Conservation (phyloP, 2,888 invertebrate species). For the Hyalella azteca region DNA sequence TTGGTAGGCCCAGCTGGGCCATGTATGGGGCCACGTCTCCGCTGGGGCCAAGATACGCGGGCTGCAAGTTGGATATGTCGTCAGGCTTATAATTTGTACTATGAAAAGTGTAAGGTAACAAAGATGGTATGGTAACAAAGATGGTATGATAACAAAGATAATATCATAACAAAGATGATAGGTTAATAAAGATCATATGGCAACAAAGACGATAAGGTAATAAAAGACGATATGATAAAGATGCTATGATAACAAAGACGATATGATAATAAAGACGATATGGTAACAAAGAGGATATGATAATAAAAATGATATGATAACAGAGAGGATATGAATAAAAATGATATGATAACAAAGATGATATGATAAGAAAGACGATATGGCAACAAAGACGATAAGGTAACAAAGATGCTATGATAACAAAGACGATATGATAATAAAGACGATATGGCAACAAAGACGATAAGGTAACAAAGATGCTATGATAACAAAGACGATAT, state of each 20-base stretch:
- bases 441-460: not conserved
- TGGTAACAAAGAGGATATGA: not conserved
- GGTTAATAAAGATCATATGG: not conserved
- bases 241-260: not conserved
- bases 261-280: not conserved
- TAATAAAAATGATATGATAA: too few relatives aligned
- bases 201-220: not conserved
- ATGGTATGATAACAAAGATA: not conserved
- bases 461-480: not conserved
- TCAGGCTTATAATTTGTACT: not conserved
- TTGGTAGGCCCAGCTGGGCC: conserved; percentile 72
- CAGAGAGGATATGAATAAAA: too few relatives aligned
- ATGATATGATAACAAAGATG: too few relatives aligned
- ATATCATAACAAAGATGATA: not conserved
- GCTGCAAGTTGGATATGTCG: conserved; percentile 61
- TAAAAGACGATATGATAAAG: not conserved
- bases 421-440: not conserved
- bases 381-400: not conserved
- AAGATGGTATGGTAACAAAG: not conserved
- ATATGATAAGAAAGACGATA: not conserved
- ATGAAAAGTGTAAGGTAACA: not conserved
- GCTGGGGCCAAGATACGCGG: conserved; percentile 78
- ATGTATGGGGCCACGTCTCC: conserved; percentile 76
- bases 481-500: not conserved
- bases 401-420: not conserved